phyloP scores from a whole-genome alignment of 2,888 invertebrate species.

The Endomychus coccineus region DNA sequence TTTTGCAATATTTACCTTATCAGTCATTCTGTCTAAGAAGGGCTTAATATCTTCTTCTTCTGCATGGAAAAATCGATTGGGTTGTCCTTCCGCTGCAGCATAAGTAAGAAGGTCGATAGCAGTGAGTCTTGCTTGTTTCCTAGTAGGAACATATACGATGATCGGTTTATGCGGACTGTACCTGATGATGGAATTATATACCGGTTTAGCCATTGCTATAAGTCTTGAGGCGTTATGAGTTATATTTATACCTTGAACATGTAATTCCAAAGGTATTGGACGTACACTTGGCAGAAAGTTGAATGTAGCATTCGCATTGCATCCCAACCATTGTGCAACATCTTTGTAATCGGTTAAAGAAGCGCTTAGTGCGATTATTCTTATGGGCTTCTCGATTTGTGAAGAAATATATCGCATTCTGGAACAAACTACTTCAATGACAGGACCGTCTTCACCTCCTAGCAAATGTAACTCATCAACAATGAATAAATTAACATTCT shows the following conservation, averaged over 20 bases:
- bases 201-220: constrained; percentile 96
- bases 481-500: constrained; percentile 92
- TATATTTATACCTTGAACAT: constrained; percentile 95
- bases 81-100: constrained; percentile 81
- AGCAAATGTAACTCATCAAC: constrained; percentile 92
- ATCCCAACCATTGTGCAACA: constrained; percentile 93
- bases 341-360: constrained; percentile 93
- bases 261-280: constrained; percentile 89
- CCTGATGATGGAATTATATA: constrained; percentile 85
- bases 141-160: constrained; percentile 84
- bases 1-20: constrained; percentile 61
- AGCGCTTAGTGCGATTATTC: constrained; percentile 89
- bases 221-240: constrained; percentile 95
- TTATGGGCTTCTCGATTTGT: constrained; percentile 81
- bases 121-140: constrained; percentile 86
- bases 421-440: constrained; percentile 88
- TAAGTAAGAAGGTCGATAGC: constrained; percentile 94
- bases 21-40: constrained; percentile 78
- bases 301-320: constrained; percentile 86
- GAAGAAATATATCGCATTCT: constrained; percentile 93
- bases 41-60: constrained; percentile 80
- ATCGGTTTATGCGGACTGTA: constrained; percentile 80
- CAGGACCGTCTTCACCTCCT: constrained; percentile 86
- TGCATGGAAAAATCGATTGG: constrained; percentile 84
- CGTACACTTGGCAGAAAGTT: constrained; percentile 98